phyloP scores from a whole-genome alignment of 2,113 vertebrate species.

The Falco punctatus region DNA sequence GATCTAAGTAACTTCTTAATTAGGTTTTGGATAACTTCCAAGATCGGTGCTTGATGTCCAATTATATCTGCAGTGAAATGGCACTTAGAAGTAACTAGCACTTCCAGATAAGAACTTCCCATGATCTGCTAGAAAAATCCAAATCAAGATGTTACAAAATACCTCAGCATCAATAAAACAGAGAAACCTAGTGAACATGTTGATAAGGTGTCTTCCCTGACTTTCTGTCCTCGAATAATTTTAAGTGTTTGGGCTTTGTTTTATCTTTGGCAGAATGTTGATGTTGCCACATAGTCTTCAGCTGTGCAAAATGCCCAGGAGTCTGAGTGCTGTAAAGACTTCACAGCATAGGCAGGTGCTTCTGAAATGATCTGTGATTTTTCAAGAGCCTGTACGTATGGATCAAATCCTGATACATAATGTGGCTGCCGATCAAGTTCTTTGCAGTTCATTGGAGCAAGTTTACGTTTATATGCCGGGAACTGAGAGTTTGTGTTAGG shows the following conservation, averaged over 20 bases:
- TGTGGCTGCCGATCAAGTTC: neutral
- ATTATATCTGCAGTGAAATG: constrained; percentile 70
- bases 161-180: neutral
- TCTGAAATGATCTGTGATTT: neutral
- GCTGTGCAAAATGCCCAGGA: neutral
- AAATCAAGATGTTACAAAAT: constrained; percentile 30
- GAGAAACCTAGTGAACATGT: neutral
- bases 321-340: neutral
- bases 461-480: neutral
- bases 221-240: neutral
- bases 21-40: constrained; percentile 78
- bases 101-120: constrained; percentile 54
- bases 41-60: constrained; percentile 52
- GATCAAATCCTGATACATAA: neutral
- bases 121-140: constrained; percentile 27
- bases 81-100: constrained; percentile 65
- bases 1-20: constrained; percentile 72
- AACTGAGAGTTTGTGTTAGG: neutral
- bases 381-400: neutral
- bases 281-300: neutral
- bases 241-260: neutral
- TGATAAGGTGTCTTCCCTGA: neutral
- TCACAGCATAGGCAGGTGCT: neutral
- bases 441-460: neutral
- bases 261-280: neutral